Evolutionary conservation across 2,113 vertebrate species (phyloP), one percentile per base, ranked within the genome.

Genomic region (Psittacara wagleri): DNA sequence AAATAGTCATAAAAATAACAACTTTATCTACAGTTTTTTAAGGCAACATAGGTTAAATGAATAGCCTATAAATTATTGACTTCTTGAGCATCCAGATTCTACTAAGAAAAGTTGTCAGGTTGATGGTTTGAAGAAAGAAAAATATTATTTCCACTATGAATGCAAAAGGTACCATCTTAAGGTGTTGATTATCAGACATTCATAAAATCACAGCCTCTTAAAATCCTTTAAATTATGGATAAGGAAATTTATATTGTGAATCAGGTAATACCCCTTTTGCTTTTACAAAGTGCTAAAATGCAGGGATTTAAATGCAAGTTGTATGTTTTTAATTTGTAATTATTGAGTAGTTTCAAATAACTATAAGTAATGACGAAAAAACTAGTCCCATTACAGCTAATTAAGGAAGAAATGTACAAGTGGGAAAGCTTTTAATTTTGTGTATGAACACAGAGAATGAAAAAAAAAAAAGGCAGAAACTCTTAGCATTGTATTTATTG

Each of bases 1-100:
- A 84, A 67, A 93, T 78, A 96, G 73, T 82, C 66, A 69, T 62
- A 86, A 91, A 89, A 90, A 77, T 70, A 84, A 61, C 90, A 87
- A 90, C 64, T 54, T 90, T 94, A 91, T 85, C 70, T 70, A 17
- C 19, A 48, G 54, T 20, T 68, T 82, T 94, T 91, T 90, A 59
- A 82, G 13, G 7, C 48, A 73, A 33, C 10, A 13, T 19, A 25
- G 28, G 46, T 86, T 63, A 80, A 93, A 89, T 57, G 2, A 46
- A 16, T 77, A 69, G 66, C 5, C 6, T 90, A 27, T 59, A 63
- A 84, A 49, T 67, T 84, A 46, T 70, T 87, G 29, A 4, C 2
- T 76, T 80, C 64, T 12, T 2, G 14, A 39, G 7, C 27, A 37
- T 74, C 37, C 70, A 37, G 75, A 35, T 70, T 91, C 25, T 88